Conservation (phyloP, 2,888 invertebrate species). For the Papilio gigon region DNA sequence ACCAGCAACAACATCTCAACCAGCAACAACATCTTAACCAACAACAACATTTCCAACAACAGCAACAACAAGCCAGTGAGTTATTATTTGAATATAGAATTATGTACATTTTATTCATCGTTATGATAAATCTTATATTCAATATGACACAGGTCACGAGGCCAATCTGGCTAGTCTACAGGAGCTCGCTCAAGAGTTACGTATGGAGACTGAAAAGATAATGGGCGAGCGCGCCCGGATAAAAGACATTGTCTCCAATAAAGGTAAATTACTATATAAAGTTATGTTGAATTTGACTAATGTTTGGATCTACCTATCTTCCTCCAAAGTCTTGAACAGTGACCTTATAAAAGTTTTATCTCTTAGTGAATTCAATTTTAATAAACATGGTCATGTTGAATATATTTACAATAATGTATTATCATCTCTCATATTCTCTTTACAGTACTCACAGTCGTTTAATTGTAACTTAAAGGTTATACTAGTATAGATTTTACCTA, state of each 20-base stretch:
- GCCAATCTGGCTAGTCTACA: slow-evolving; percentile 73
- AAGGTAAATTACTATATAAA: slow-evolving; percentile 57
- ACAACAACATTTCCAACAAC: slow-evolving; percentile 42
- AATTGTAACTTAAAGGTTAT: no score
- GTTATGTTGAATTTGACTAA: neutral
- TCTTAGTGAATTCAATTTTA: no score
- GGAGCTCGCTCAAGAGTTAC: slow-evolving; percentile 74
- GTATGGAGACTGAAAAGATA: slow-evolving; percentile 76
- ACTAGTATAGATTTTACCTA: no score
- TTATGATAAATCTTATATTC: slow-evolving; percentile 42
- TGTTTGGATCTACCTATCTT: no score
- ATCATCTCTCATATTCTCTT: no score
- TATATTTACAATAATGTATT: no score
- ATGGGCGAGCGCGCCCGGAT: slow-evolving; percentile 75
- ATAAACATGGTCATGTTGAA: no score
- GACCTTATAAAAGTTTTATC: no score
- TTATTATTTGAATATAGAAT: neutral
- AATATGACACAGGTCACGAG: slow-evolving; percentile 63
- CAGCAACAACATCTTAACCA: slow-evolving; percentile 44
- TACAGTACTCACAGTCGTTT: no score
- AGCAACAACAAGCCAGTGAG: slow-evolving; percentile 47
- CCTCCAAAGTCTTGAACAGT: no score
- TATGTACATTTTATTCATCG: neutral
- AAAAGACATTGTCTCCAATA: slow-evolving; percentile 72
- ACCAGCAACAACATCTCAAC: slow-evolving; percentile 46